These are phyloP conservation scores for Clytia hemisphaerica DNA, from an alignment of 30 jellyfish, hydroid and myxozoan species.

Conservation along the genomic window DNA sequence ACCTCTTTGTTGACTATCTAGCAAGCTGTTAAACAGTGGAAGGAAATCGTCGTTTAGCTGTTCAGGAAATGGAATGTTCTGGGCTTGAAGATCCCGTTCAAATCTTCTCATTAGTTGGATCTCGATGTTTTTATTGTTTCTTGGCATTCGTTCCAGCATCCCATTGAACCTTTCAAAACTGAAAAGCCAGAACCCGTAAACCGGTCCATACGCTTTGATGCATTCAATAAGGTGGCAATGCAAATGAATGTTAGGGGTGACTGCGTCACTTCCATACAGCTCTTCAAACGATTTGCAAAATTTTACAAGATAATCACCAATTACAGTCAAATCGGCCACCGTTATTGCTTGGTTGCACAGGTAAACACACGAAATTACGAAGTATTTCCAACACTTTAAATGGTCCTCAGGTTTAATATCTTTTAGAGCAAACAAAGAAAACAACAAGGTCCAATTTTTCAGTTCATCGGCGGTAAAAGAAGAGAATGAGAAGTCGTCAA, in stretches of 20 bases:
- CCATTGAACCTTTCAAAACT: slow-evolving; percentile 2
- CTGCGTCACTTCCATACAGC: neutral
- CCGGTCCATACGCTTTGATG: neutral
- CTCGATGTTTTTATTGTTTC: neutral
- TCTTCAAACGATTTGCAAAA: slow-evolving; percentile 2
- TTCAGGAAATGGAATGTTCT: neutral
- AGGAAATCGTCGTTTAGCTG: neutral
- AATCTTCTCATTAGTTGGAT: neutral
- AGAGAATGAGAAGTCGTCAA: neutral
- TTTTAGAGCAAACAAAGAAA: neutral
- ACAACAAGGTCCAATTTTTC: slow-evolving; percentile 6
- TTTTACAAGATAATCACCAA: neutral
- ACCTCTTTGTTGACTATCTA: neutral
- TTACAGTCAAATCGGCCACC: neutral
- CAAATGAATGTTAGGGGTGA: neutral
- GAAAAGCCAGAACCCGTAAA: neutral
- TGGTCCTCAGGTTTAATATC: neutral
- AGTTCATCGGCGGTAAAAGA: slow-evolving; percentile 2
- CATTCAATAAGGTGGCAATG: neutral
- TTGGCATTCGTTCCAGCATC: neutral
- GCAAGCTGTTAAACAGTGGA: neutral
- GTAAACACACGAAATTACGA: neutral
- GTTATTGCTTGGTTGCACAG: neutral
- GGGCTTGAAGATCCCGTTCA: neutral
- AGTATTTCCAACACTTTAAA: neutral